A percentile compares a stretch with the other conserved stretches of the same genome.
Conservation (phyloP, 2,888 invertebrate species). For the Plagodis dolabraria region DNA sequence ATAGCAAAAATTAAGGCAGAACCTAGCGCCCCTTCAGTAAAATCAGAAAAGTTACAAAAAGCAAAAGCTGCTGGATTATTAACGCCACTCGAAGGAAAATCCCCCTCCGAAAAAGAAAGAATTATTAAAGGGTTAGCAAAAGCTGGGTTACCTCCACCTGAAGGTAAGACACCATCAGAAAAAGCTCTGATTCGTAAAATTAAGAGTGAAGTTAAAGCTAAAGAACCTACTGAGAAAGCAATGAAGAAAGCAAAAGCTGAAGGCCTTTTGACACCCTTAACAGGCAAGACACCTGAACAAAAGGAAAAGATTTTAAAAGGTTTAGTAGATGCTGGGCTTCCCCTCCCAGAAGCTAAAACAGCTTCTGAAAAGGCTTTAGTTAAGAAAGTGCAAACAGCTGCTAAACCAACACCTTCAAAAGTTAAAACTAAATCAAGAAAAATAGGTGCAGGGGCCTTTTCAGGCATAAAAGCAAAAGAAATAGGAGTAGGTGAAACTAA, state of each 20-base stretch:
- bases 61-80: slow-evolving; percentile 33
- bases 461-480: slow-evolving; percentile 38
- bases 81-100: slow-evolving; percentile 46
- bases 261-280: slow-evolving; percentile 52
- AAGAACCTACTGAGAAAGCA: slow-evolving; percentile 31
- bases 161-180: slow-evolving; percentile 36
- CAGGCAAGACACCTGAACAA: slow-evolving; percentile 48
- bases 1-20: slow-evolving; percentile 41
- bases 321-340: slow-evolving; percentile 51
- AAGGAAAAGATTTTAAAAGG: slow-evolving; percentile 56
- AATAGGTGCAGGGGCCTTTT: slow-evolving; percentile 31
- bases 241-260: slow-evolving; percentile 50
- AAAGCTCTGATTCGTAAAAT: slow-evolving; percentile 38
- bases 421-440: slow-evolving; percentile 46
- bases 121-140: slow-evolving; percentile 40
- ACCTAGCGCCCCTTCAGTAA: neutral
- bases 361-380: slow-evolving; percentile 54
- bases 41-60: slow-evolving; percentile 29
- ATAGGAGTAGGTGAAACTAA: slow-evolving; percentile 25
- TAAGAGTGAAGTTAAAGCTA: slow-evolving; percentile 40
- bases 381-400: slow-evolving; percentile 45
- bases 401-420: slow-evolving; percentile 44
- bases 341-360: slow-evolving; percentile 56
- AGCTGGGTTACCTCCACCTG: slow-evolving; percentile 38
- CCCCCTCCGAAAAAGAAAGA: slow-evolving; percentile 46